Base-by-base conservation (phyloP, 1,140 invertebrate species). In the Artemia franciscana region DNA sequence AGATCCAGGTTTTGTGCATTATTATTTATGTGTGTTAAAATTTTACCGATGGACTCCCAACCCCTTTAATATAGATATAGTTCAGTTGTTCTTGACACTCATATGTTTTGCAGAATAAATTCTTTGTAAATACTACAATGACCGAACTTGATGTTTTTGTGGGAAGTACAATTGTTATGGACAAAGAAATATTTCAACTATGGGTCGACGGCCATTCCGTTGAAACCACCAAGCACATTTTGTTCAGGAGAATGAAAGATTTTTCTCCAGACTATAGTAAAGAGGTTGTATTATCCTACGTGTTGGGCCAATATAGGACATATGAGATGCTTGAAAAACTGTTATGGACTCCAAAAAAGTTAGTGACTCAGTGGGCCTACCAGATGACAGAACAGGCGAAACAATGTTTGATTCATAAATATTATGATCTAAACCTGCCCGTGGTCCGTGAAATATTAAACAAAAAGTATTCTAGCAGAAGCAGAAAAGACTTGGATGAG, bases 401-500 rank as follows among this genome's bases (percentile, higher is more conserved):
- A 69, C 79, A 84, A 66, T 80, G 91, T 72, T 78, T 95, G 0
- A 91, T 94, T 69, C 87, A 93, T 77, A 94, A 89, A 70, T 95
- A 94, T 73, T 96, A 95, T 71, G 85, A 87, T 60, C 84, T 95
- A 70, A 89, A 96, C 74, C 85, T 92, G 73, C 73, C 76, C 18
- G 90, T 96, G 1, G 82, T 91, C 4, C 77, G 90, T 66, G 91
- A 96, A 75, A 77, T 97, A 59, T 73, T 97, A 0, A 91, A 90
- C 0, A 88, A 90, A 67, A 96, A 96, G 72, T 74, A 96, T 58
- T 87, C 87, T 2, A 88, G 88, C 0, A 81, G 88, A 67, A 87
- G 90, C 71, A 76, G 92, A 60, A 93, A 94, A 70, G 91, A 96
- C 73, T 79, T 95, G 64, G 91, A 96, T 73, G 92, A 96, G 76